Conservation (phyloP, 2,888 invertebrate species). For the Podotricha telesiphe region DNA sequence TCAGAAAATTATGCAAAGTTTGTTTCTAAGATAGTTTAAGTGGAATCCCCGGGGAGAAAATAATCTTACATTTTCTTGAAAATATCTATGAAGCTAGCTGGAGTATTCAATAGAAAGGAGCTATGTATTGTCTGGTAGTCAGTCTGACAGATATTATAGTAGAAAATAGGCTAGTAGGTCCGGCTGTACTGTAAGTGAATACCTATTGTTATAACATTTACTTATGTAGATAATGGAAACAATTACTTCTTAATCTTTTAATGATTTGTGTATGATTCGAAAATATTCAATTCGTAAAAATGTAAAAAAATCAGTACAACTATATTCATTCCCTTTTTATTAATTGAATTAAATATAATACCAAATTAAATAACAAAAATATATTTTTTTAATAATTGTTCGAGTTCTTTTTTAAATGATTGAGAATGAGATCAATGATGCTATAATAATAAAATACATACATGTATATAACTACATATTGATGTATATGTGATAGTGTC, state of each 20-base stretch:
- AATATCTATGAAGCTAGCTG: conserved; percentile 44
- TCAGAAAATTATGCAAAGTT: conserved; percentile 68
- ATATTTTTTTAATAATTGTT: too few relatives aligned
- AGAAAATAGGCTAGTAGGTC: conserved; percentile 47
- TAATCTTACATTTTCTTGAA: conserved; percentile 48
- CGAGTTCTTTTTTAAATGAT: too few relatives aligned
- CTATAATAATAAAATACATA: too few relatives aligned
- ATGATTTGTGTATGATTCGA: neutral
- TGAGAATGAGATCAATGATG: too few relatives aligned
- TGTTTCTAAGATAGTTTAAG: conserved; percentile 63
- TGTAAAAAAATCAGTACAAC: too few relatives aligned
- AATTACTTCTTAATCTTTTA: conserved; percentile 37
- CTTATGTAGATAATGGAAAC: conserved; percentile 38
- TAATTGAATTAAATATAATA: too few relatives aligned
- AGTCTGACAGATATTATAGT: conserved; percentile 46
- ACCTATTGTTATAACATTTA: conserved; percentile 37
- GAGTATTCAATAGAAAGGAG: conserved; percentile 48
- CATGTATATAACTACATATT: too few relatives aligned
- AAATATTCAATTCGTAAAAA: too few relatives aligned
- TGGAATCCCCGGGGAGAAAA: conserved; percentile 48
- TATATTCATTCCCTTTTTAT: too few relatives aligned
- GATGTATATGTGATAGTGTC: too few relatives aligned
- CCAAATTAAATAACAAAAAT: too few relatives aligned
- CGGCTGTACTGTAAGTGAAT: conserved; percentile 40
- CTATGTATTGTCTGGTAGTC: conserved; percentile 47